These are phyloP conservation scores for Clanis bilineata DNA, from an alignment of 2,888 invertebrate genomes.

Conservation along the genomic window DNA sequence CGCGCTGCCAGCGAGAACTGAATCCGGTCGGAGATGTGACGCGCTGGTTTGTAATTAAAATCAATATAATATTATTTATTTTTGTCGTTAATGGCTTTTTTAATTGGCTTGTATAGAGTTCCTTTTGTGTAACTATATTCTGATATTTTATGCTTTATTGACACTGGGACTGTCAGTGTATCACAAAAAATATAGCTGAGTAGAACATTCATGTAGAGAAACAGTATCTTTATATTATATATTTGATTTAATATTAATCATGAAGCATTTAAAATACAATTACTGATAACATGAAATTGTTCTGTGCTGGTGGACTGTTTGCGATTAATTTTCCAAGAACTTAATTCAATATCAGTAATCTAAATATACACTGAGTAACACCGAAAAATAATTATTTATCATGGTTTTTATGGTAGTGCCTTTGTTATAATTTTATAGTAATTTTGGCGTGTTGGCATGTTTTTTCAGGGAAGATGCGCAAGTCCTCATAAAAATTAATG, in stretches of 20 bases:
- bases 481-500: constrained; percentile 1
- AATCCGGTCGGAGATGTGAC: constrained; percentile 47
- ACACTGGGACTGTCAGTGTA: neutral
- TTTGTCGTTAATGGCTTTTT: constrained; percentile 48
- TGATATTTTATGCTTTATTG: neutral
- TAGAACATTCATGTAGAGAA: neutral
- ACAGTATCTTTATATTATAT: no score
- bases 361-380: no score
- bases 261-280: no score
- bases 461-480: constrained; percentile 13
- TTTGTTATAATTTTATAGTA: no score
- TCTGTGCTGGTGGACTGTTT: no score
- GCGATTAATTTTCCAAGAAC: no score
- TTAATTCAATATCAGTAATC: no score
- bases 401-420: no score
- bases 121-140: constrained; percentile 32
- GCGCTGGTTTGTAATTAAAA: constrained; percentile 64
- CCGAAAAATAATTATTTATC: no score
- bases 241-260: no score
- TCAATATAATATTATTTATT: constrained; percentile 57
- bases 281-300: no score
- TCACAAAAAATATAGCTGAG: neutral
- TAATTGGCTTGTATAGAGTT: constrained; percentile 45
- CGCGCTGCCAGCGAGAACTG: constrained; percentile 34
- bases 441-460: no score